A percentile compares a stretch with the other conserved stretches of the same genome.
Conservation (phyloP, 2,113 vertebrate genomes). For the Tenrec ecaudatus region DNA sequence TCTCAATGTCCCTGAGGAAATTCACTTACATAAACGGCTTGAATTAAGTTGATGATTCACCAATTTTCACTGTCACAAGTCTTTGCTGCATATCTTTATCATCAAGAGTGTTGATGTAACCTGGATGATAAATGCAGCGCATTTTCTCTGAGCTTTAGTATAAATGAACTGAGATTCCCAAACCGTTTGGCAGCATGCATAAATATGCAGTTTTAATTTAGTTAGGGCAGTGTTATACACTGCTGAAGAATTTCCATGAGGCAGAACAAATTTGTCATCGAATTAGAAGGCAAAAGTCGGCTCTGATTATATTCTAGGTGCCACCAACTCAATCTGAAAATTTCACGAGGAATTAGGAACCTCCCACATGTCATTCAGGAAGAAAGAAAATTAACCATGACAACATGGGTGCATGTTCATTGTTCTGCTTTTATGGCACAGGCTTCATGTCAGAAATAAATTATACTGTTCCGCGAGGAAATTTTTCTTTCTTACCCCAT, state of each 20-base stretch:
- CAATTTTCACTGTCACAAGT: not conserved
- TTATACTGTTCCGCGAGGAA: not conserved
- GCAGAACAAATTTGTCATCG: constrained; percentile 36
- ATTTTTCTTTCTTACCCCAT: not conserved
- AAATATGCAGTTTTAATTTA: constrained; percentile 53
- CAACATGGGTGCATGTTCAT: not conserved
- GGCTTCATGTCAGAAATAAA: not conserved
- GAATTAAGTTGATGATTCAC: constrained; percentile 32
- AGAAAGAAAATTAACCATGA: not conserved
- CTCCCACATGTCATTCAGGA: not conserved
- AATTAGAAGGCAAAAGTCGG: constrained; percentile 23
- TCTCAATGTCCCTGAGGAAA: not conserved
- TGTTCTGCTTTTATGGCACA: not conserved
- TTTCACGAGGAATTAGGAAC: not conserved
- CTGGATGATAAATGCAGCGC: constrained; percentile 31
- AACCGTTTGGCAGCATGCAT: not conserved
- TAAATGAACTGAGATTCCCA: constrained; percentile 12
- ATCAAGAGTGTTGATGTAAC: not conserved
- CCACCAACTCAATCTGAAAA: not conserved
- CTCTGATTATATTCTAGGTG: not conserved
- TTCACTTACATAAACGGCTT: not conserved
- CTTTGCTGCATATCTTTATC: constrained; percentile 9
- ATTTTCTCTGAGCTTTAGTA: constrained; percentile 31
- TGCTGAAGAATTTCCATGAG: constrained; percentile 1
- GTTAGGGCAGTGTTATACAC: not conserved